Evolutionary conservation across 2,888 invertebrate genomes (phyloP), one percentile per base, ranked within the genome.

Genomic region (Mongoloraphidia duomilia): DNA sequence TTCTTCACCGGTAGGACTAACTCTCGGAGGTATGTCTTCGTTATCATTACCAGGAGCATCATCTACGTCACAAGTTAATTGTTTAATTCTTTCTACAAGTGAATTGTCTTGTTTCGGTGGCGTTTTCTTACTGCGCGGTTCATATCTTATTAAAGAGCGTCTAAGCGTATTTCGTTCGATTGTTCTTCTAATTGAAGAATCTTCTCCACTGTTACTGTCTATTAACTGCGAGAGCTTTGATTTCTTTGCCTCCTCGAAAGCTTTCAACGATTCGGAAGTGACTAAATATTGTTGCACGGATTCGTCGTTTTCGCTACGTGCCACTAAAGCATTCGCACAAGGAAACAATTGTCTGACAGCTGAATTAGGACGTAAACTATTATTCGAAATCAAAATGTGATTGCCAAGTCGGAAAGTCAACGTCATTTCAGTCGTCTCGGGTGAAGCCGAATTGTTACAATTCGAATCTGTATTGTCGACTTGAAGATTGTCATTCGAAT

Each of bases 341-440:
- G 87, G 88, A 64, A 90, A 90, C 46, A 90, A 68, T 61, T 90
- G 89, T 49, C 88, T 76, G 8, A 89, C 85, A 3, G 90, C 90
- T 0, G 89, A 89, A 64, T 87, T 88, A 8, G 86, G 77, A 55
- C 75, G 75, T 40, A 74, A 59, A 55, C 74, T 75, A 58, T 77
- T 76, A 59, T 76, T 76, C 12, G 71, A 70, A 41, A 73, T 70
- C 44, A 75, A 61, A 12, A 74, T 69, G 51, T 73, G 72, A 56
- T 71, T 73, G 35, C 74, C 75, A 34, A 77, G 63, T 58, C 75
- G 75, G 59, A 77, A 75, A 8, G 75, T 73, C 36, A 77, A 60
- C 53, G 72, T 74, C 61, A 75, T 66, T 57, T 76, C 75, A 13
- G 70, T 62, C 2, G 65, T 61, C 52, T 71, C 69, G 13, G 65